A percentile compares a stretch with the other conserved stretches of the same genome.
phyloP scores from a whole-genome alignment of 2,113 vertebrate genomes.

The Tragelaphus strepsiceros region DNA sequence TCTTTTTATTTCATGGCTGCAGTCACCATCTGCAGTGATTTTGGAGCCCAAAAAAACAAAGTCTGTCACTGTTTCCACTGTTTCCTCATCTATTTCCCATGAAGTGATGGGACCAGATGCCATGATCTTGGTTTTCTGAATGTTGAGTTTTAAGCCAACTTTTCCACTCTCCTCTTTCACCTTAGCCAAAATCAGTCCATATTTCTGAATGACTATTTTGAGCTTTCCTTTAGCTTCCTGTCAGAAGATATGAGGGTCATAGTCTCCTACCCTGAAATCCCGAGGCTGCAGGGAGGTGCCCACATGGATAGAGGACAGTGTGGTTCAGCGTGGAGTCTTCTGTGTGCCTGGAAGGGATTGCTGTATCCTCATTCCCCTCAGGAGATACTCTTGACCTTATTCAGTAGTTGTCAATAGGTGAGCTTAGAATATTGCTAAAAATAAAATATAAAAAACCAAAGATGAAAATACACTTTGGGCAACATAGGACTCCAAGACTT shows the following conservation, averaged over 20 bases:
- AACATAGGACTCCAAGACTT: background rate
- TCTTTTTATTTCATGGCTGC: no score
- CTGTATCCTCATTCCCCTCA: background rate
- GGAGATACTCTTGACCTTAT: background rate
- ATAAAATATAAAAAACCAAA: background rate
- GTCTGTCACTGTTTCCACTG: no score
- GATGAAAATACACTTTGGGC: background rate
- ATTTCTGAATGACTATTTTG: background rate
- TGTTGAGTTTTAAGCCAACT: no score
- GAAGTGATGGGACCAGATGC: no score
- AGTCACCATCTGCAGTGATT: no score
- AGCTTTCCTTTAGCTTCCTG: background rate
- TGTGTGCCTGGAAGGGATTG: background rate
- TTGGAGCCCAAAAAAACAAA: no score
- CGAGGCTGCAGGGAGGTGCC: background rate
- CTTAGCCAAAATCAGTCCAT: background rate
- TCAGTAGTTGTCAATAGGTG: background rate
- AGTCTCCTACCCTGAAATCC: background rate
- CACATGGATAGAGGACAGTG: no score
- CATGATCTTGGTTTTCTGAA: no score
- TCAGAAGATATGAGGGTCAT: background rate
- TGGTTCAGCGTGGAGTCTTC: background rate
- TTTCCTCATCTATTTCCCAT: no score
- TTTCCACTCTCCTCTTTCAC: no score
- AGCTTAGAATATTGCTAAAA: background rate